Base-by-base conservation (phyloP, 2,113 vertebrate species). In the Ranitomeya variabilis region DNA sequence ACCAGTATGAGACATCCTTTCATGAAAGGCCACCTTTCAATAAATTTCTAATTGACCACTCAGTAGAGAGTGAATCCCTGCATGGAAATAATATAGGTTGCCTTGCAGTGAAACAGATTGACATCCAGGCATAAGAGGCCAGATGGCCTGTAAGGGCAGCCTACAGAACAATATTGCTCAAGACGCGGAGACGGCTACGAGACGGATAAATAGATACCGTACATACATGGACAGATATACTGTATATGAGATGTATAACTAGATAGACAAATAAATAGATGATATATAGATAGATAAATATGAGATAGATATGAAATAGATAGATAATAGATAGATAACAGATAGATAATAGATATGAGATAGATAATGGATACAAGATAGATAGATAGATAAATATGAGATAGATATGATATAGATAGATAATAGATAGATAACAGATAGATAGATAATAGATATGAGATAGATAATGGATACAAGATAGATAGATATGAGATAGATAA, bases 51-150 rank as follows among this genome's bases (percentile, higher is more conserved):
- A 83, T 67, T 51, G 59, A 83, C 62, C 62, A 16, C 81, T 83
- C 37, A 37, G 31, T 52, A 66, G 2, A 83, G 81, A 83, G 60
- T 21, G 18, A 83, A 67, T 67, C 62, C 51, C 21, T 54, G 62
- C 62, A 83, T 83, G 62, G 37, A 66, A 83, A 51, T 51, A 80
- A 80, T 55, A 80, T 54, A 67, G 62, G 51, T 23, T 54, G 62
- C 62, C 83, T 57, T 85, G n/a, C 83, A 54, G 64, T n/a, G 26
- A 87, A 54, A 37, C n/a, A 87, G 86, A 80, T 62, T 23, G 62
- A 77, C 76, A 55, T 55, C 67, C 51, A 85, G 9, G 59, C 59
- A 55, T 57, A 85, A 45, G 52, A 73, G 67, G 66, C 66, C 67
- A 85, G 52, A 31, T 74, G 67, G 66, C 66, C 83, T 71, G 83